phyloP scores from a whole-genome alignment of 2,888 invertebrate genomes.

The Eudemis profundana region DNA sequence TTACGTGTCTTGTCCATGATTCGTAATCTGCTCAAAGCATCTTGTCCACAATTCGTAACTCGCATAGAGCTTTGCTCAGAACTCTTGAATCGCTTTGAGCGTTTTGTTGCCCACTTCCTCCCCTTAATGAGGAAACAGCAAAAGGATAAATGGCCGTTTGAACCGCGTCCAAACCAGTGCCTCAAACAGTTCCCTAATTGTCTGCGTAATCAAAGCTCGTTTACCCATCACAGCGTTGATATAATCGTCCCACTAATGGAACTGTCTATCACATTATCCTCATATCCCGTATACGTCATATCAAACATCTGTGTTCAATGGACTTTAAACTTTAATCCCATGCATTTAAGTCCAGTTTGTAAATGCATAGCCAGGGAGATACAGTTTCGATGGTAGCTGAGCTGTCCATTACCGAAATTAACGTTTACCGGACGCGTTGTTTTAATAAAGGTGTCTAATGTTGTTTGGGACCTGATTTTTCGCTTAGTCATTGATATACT shows the following conservation, averaged over 20 bases:
- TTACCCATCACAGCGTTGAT: slow-evolving; percentile 41
- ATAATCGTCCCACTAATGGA: slow-evolving; percentile 57
- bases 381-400: not conserved
- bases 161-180: slow-evolving; percentile 9
- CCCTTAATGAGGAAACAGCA: slow-evolving; percentile 8
- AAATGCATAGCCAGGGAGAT: not conserved
- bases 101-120: not conserved
- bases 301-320: not conserved
- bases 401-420: slow-evolving; percentile 28
- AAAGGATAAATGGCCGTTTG: not conserved
- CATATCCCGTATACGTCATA: slow-evolving; percentile 17
- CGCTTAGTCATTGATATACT: not conserved
- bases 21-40: not conserved
- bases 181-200: slow-evolving; percentile 19
- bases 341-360: slow-evolving; percentile 1
- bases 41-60: not conserved
- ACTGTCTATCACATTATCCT: slow-evolving; percentile 28
- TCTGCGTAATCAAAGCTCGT: slow-evolving; percentile 22
- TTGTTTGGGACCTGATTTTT: not conserved
- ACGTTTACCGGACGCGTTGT: slow-evolving; percentile 21
- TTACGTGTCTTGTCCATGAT: too few species aligned
- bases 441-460: slow-evolving; percentile 17
- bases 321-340: slow-evolving; percentile 3
- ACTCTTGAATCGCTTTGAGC: not conserved
- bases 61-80: not conserved